Evolutionary conservation across 1,140 invertebrate genomes (phyloP), one percentile per base, ranked within the genome.

Genomic region (Nephotettix cincticeps): DNA sequence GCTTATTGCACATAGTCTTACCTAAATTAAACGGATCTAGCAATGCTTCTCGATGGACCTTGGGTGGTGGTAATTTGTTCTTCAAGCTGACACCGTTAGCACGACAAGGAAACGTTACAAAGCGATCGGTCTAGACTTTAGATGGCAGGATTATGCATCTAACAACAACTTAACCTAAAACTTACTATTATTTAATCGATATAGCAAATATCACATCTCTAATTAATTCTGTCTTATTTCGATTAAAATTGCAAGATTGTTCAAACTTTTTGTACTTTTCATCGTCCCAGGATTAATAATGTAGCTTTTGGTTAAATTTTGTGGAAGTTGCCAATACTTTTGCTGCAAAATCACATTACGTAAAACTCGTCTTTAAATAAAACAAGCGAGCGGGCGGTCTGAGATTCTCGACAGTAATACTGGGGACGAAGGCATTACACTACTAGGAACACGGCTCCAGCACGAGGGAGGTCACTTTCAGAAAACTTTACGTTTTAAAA

Each of bases 1-100:
- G 27, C 56, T 61, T 61, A 61, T 61, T 61, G 56, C 56, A 61
- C 56, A 61, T 61, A 61, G 56, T 29, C 56, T 61, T 61, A 61
- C 25, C 56, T 61, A 61, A 4, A 4, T 3, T 51, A 19, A 61
- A 21, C 23, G 56, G 13, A 61, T 54, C 21, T 54, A 11, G 14
- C 19, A 9, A 36, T 14, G 32, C 19, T n/a, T 51, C 47, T 51
- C 47, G 47, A 51, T 36, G n/a, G n/a, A n/a, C n/a, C n/a, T n/a
- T 19, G 9, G 13, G 47, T 14, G 56, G 56, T 19, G 17, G 47
- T 61, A 27, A 4, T 61, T 61, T 28, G 56, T 61, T 61, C 47
- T 51, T 61, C 25, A 61, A 61, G 56, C 56, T 61, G 56, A 4
- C 28, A 61, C 56, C 56, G 13, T 61, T 61, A 61, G 56, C 56